Evolutionary conservation across 2,888 invertebrate genomes (phyloP).

Genomic region (Trachelus troglodyta): DNA sequence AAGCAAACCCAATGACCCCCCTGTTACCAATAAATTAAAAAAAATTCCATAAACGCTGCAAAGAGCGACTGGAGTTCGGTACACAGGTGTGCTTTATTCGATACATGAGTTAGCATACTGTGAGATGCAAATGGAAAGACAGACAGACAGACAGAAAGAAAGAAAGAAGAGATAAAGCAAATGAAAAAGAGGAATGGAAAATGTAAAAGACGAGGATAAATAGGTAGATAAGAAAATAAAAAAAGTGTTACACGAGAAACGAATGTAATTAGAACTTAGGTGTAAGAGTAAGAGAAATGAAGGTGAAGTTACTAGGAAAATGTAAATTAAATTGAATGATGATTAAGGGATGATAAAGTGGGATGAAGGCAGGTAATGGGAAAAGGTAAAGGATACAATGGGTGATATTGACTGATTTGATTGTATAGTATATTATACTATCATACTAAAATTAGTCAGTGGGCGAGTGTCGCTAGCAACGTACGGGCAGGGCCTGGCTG

Average conservation of each 20-base stretch:
- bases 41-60: background rate
- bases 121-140: constrained; percentile 10
- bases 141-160: background rate
- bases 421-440: constrained; percentile 11
- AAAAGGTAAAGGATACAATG: background rate
- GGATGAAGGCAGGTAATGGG: constrained; percentile 7
- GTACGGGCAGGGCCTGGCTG: constrained; percentile 65
- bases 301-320: background rate
- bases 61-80: background rate
- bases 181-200: background rate
- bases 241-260: constrained; percentile 15
- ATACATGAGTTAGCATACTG: constrained; percentile 24
- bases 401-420: constrained; percentile 38
- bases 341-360: constrained; percentile 1
- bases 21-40: background rate
- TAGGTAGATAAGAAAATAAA: constrained; percentile 13
- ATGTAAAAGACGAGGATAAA: constrained; percentile 8
- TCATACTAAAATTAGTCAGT: constrained; percentile 35
- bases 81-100: constrained; percentile 24
- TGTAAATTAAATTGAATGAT: background rate
- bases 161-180: background rate
- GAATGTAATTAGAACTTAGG: constrained; percentile 14
- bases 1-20: background rate
- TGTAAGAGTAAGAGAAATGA: constrained; percentile 9
- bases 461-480: constrained; percentile 64